These are phyloP conservation scores for Zosterops japonicus DNA, from an alignment of 2,113 vertebrate species.

Conservation along the genomic window DNA sequence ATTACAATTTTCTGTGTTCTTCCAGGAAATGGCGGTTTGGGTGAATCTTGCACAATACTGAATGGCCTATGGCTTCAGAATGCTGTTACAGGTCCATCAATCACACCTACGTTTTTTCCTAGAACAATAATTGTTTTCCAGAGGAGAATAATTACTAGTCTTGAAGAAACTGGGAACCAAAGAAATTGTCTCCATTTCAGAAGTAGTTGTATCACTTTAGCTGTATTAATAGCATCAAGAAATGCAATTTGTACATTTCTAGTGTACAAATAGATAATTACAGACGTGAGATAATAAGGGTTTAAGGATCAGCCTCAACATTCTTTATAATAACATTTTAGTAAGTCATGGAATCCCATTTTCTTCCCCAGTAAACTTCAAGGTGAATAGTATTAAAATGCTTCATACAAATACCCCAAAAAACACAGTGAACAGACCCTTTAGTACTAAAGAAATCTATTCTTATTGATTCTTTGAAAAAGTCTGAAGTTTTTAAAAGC, in stretches of 20 bases:
- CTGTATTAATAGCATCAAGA: not conserved
- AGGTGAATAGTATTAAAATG: not conserved
- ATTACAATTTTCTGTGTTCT: not conserved
- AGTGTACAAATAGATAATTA: not conserved
- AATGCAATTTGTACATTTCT: not conserved
- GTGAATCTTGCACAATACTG: not conserved
- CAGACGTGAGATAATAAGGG: not conserved
- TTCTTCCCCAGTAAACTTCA: not conserved
- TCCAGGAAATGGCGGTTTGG: not conserved
- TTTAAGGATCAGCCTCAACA: not conserved
- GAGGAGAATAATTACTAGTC: not conserved
- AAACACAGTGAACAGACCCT: not conserved
- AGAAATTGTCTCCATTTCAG: not conserved
- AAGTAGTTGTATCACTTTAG: not conserved
- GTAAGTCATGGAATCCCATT: not conserved
- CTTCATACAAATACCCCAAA: not conserved
- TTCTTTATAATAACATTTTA: not conserved
- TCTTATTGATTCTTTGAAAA: not conserved
- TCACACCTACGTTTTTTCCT: rapidly evolving
- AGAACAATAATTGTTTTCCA: not conserved
- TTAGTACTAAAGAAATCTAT: not conserved
- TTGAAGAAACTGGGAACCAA: not conserved
- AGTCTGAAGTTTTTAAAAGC: not conserved
- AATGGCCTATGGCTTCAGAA: not conserved
- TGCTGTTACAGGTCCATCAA: not conserved